Conservation (phyloP, 2,888 invertebrate species). For the Polylopha cassiicola region DNA sequence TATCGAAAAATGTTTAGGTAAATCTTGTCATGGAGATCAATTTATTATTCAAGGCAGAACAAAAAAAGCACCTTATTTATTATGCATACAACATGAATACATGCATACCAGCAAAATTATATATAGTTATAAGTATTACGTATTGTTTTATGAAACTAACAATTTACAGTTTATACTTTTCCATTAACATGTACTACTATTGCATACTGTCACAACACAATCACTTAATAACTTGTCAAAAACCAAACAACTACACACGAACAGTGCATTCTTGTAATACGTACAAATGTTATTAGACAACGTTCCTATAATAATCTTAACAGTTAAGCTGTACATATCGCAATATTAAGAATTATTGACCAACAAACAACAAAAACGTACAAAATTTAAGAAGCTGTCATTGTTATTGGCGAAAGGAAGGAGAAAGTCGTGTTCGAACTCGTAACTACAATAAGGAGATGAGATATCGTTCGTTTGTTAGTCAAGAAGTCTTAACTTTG, state of each 20-base stretch:
- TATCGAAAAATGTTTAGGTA: too few relatives aligned
- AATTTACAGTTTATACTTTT: conserved; percentile 14
- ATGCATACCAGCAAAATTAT: conserved; percentile 8
- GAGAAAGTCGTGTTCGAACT: conserved; percentile 37
- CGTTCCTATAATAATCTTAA: conserved; percentile 12
- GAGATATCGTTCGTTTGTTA: conserved; percentile 31
- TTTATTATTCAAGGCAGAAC: too few relatives aligned
- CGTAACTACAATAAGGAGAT: conserved; percentile 39
- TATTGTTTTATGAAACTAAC: conserved; percentile 4
- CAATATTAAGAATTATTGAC: conserved; percentile 23
- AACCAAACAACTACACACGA: conserved; percentile 9
- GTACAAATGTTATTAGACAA: conserved; percentile 19
- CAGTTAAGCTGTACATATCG: conserved; percentile 17
- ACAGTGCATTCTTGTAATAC: conserved; percentile 19
- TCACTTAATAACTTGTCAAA: conserved; percentile 10
- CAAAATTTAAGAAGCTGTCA: too few relatives aligned
- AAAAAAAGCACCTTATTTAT: conserved; percentile 11
- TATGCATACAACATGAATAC: conserved; percentile 11
- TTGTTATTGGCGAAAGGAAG: conserved; percentile 24
- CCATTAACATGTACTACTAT: conserved; percentile 15
- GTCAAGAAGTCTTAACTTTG: conserved; percentile 41
- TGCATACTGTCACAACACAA: conserved; percentile 21
- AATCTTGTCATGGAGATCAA: too few relatives aligned
- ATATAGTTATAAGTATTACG: conserved; percentile 7
- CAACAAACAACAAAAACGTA: conserved; percentile 1